Evolutionary conservation across 1,140 invertebrate genomes (phyloP), one percentile per base, ranked within the genome.

Genomic region (Bacillus rossius): DNA sequence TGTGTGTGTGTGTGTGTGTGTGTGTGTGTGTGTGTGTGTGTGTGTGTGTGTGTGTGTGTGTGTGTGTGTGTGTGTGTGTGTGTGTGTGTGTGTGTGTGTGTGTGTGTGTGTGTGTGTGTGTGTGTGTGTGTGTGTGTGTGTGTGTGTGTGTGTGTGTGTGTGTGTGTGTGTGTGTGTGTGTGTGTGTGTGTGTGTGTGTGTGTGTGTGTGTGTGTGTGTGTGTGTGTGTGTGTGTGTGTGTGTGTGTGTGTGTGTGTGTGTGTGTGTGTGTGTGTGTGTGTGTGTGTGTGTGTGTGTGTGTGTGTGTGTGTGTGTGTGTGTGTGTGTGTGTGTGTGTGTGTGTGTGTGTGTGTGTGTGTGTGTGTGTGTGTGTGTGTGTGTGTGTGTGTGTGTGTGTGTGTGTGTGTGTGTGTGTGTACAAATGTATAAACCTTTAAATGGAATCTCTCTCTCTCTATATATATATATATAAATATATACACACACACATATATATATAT

Each of bases 391-490:
- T 48, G 45, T 48, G 45, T 48, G 45, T 48, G 45, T 48, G 45
- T 48, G 45, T 48, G 45, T 48, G 45, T 48, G 45, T 48, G 45
- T 48, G 45, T 48, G 45, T 48, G n/a, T n/a, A n/a, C n/a, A n/a
- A n/a, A n/a, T n/a, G n/a, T n/a, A n/a, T n/a, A n/a, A n/a, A n/a
- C n/a, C n/a, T n/a, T n/a, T n/a, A n/a, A n/a, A n/a, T n/a, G n/a
- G n/a, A n/a, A n/a, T n/a, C n/a, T n/a, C n/a, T n/a, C n/a, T n/a
- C n/a, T n/a, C n/a, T n/a, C n/a, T n/a, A n/a, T n/a, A n/a, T n/a
- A n/a, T n/a, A n/a, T n/a, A n/a, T n/a, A n/a, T n/a, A n/a, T n/a
- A n/a, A n/a, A n/a, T n/a, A n/a, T n/a, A n/a, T n/a, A n/a, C n/a
- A n/a, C n/a, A n/a, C n/a, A n/a, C n/a, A n/a, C n/a, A n/a, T n/a